Percentiles rank a stretch among this genome's conserved stretches.
These are phyloP conservation scores for Samia ricini DNA, from an alignment of 1,140 invertebrate genomes.

Conservation along the genomic window DNA sequence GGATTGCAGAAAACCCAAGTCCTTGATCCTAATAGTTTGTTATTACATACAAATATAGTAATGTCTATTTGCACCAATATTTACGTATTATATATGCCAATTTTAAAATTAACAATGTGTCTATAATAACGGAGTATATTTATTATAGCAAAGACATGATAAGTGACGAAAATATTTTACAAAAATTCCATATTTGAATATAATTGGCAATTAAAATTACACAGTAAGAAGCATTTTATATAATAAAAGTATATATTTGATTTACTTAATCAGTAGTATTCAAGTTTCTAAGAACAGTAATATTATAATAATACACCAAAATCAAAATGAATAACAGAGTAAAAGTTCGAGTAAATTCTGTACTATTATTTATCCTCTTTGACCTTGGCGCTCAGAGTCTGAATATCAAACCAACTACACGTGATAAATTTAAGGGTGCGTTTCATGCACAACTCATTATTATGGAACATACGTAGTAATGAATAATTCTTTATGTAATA, in stretches of 20 bases:
- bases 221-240: too few relatives aligned
- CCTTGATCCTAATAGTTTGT: conserved; percentile 17
- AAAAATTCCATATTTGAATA: too few relatives aligned
- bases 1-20: conserved; percentile 12
- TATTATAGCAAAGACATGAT: too few relatives aligned
- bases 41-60: background rate
- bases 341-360: conserved; percentile 13
- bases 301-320: background rate
- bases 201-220: background rate
- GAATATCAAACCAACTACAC: too few relatives aligned
- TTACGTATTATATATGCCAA: background rate
- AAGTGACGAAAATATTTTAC: too few relatives aligned
- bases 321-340: background rate
- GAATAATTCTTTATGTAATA: too few relatives aligned
- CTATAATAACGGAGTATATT: background rate
- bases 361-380: conserved; percentile 44
- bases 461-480: too few relatives aligned
- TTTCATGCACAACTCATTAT: conserved; percentile 22
- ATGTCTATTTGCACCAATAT: background rate
- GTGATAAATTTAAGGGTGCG: conserved; percentile 50
- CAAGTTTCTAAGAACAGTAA: background rate
- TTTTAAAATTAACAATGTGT: background rate
- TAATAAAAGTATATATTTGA: too few relatives aligned
- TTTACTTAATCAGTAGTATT: background rate
- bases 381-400: conserved; percentile 44